A percentile compares a stretch with the other conserved stretches of the same genome.
phyloP scores from a whole-genome alignment of 1,140 invertebrate species.

The Penaeus chinensis region DNA sequence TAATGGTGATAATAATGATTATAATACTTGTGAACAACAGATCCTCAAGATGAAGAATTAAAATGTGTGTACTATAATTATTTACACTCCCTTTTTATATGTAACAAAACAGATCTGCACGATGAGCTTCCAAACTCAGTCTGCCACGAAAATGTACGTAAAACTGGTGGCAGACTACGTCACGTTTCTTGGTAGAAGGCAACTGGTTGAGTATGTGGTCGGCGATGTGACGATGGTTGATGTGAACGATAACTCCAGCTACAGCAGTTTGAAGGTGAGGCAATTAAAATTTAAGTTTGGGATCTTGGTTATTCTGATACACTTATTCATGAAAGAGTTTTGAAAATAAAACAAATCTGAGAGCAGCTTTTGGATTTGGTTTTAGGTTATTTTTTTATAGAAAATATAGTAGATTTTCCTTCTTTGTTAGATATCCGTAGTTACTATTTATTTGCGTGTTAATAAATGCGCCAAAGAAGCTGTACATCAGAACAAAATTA shows the following conservation, averaged over 20 bases:
- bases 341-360: too few species aligned
- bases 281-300: neutral
- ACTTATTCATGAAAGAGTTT: too few species aligned
- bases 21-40: too few species aligned
- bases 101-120: neutral
- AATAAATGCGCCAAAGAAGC: too few species aligned
- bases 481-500: too few species aligned
- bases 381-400: too few species aligned
- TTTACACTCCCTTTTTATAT: neutral
- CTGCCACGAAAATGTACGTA: neutral
- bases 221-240: neutral
- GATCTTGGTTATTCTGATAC: neutral
- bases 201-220: conserved; percentile 1
- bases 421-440: too few species aligned
- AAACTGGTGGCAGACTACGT: neutral
- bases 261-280: neutral
- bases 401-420: too few species aligned
- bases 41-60: too few species aligned
- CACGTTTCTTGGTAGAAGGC: neutral
- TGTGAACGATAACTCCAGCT: neutral
- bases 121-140: neutral
- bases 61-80: neutral
- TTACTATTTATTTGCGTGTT: too few species aligned
- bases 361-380: too few species aligned
- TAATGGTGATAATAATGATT: too few species aligned